These are phyloP conservation scores for Acropora tenuis DNA, from an alignment of 64 coral and sea anemone genomes.

Conservation along the genomic window DNA sequence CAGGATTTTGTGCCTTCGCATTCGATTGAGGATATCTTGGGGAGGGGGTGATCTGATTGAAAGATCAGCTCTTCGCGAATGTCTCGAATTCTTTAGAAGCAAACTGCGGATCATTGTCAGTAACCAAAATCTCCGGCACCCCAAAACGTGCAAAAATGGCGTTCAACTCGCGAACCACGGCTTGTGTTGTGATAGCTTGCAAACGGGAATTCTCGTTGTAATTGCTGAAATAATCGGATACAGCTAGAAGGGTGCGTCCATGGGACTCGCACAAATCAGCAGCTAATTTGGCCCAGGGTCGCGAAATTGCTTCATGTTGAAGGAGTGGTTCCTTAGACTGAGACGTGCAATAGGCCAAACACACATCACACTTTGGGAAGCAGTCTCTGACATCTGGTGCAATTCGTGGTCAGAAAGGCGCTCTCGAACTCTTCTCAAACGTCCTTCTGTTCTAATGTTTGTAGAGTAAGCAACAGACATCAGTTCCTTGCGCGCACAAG, in stretches of 20 bases:
- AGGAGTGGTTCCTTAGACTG: background rate
- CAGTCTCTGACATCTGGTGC: background rate
- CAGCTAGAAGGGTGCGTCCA: background rate
- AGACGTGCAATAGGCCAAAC: background rate
- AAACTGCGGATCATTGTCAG: slow-evolving; percentile 9
- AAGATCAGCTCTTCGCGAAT: slow-evolving; percentile 8
- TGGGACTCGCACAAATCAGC: background rate
- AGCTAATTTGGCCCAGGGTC: background rate
- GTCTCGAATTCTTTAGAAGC: background rate
- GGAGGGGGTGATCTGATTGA: background rate
- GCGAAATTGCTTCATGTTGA: background rate
- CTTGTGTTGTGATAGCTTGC: background rate
- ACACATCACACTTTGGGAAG: background rate
- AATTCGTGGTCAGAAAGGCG: background rate
- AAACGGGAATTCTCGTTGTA: background rate
- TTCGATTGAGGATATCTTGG: slow-evolving; percentile 1
- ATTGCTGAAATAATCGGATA: background rate
- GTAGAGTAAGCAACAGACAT: background rate
- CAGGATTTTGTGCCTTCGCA: slow-evolving; percentile 2
- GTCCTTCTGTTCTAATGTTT: background rate
- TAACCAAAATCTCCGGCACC: background rate
- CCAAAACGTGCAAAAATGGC: slow-evolving; percentile 12
- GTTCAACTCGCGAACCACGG: background rate
- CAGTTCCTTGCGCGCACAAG: background rate
- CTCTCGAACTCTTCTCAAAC: background rate